phyloP scores from a whole-genome alignment of 2,113 vertebrate species.

The Lasiurus cinereus region DNA sequence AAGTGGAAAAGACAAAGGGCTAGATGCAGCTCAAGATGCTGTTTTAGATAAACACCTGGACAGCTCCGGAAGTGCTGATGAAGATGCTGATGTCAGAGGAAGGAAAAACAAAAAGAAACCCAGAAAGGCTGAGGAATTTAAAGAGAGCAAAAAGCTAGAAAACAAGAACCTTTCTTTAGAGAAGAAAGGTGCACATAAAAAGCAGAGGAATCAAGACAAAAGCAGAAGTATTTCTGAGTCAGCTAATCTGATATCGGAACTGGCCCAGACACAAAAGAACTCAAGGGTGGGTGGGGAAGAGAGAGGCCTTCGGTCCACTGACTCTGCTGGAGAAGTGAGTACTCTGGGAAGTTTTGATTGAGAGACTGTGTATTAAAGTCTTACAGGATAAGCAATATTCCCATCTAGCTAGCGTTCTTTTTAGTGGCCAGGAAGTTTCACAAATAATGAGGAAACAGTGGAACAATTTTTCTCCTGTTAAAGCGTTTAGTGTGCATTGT shows the following conservation, averaged over 20 bases:
- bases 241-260: conserved; percentile 83
- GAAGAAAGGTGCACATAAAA: conserved; percentile 88
- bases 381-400: neutral
- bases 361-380: neutral
- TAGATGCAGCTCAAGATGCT: conserved; percentile 64
- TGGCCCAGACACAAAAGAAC: conserved; percentile 76
- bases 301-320: conserved; percentile 80
- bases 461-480: neutral
- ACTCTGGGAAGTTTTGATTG: too few relatives aligned
- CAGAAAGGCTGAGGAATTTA: conserved; percentile 86
- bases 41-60: conserved; percentile 75
- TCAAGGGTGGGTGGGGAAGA: conserved; percentile 84
- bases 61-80: conserved; percentile 83
- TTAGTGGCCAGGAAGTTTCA: neutral
- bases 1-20: conserved; percentile 74
- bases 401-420: neutral
- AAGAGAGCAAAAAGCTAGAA: conserved; percentile 86
- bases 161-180: conserved; percentile 87
- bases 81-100: conserved; percentile 81
- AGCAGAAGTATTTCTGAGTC: conserved; percentile 76
- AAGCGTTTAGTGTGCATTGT: neutral
- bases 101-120: conserved; percentile 91
- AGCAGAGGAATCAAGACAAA: conserved; percentile 87
- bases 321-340: conserved; percentile 89
- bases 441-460: neutral